A percentile compares a stretch with the other conserved stretches of the same genome.
Conservation (phyloP, 2,113 vertebrate genomes). For the Rousettus leschenaultii region DNA sequence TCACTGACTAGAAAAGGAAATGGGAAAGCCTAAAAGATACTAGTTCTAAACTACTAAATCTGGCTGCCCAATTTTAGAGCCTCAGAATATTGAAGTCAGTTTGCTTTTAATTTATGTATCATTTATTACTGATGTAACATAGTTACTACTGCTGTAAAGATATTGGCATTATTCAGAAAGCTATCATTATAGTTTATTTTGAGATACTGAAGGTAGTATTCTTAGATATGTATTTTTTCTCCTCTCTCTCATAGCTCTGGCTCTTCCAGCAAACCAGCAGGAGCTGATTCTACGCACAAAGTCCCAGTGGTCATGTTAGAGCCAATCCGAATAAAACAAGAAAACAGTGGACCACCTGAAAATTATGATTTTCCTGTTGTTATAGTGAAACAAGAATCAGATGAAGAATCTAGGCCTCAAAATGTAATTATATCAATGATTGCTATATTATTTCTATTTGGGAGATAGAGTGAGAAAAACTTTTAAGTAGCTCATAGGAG, state of each 20-base stretch:
- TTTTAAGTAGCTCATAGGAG: neutral
- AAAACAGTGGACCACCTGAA: conserved; percentile 79
- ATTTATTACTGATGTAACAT: neutral
- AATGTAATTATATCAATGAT: conserved; percentile 78
- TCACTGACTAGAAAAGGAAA: neutral
- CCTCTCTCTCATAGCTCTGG: conserved; percentile 77
- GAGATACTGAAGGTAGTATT: neutral
- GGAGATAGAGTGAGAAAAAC: neutral
- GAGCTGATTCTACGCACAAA: conserved; percentile 87
- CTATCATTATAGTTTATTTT: neutral
- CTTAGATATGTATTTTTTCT: neutral
- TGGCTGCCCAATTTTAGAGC: neutral
- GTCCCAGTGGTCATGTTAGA: conserved; percentile 85
- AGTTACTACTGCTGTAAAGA: neutral
- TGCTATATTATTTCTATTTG: conserved; percentile 6
- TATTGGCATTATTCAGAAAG: neutral
- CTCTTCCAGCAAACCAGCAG: conserved; percentile 85
- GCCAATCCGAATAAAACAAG: conserved; percentile 86
- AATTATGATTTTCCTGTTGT: conserved; percentile 86
- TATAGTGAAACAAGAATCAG: conserved; percentile 84
- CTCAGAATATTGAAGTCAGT: neutral
- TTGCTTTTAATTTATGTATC: neutral
- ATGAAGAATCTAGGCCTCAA: conserved; percentile 80
- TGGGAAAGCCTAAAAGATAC: neutral
- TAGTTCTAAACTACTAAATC: neutral